Base-by-base conservation (phyloP, 2,888 invertebrate genomes). In the Gnatocerus cornutus region DNA sequence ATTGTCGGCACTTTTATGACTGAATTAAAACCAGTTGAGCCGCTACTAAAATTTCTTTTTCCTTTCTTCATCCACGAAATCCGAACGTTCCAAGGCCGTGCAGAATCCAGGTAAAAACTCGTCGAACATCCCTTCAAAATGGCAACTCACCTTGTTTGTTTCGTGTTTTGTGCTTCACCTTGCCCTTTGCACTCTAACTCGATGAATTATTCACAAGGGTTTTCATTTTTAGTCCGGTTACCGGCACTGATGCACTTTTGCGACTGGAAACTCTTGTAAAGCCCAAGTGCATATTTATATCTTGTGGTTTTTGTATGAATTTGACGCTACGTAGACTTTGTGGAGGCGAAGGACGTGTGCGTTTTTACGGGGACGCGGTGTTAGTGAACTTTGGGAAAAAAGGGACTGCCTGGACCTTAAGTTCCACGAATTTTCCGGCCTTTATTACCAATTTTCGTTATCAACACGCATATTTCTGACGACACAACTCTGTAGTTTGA, bases 211-310 rank as follows among this genome's bases (percentile, higher is more conserved):
- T 48, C 21, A 48, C 27, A 8, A 21, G 10, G 4, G 3, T 43
- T 43, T 43, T 43, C 12, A 10, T 13, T 8, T 37, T 37, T 37
- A n/a, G 8, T 6, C 6, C 37, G 37, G 4, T 37, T 37, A 37
- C 37, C 43, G n/a, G 43, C 14, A 13, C 14, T 21, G 21, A 21
- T 50, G 50, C 30, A 30, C 29, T 50, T 30, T 21, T 50, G 10
- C 29, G 39, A 55, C 55, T 56, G 56, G 41, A 56, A 55, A 21
- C 21, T 16, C 21, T 37, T 33, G 41, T 56, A 14, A 41, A 21
- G 56, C 56, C 41, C 39, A 39, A 56, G 41, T 56, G 56, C 56
- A 56, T 56, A 56, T 56, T 56, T 56, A 56, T 56, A 56, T 41
- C 41, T 27, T 10, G 12, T 16, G 41, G 1, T 10, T 41, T 41